A percentile compares a stretch with the other conserved stretches of the same genome.
Evolutionary conservation across 1,140 invertebrate genomes (phyloP).

Genomic region (Asobara japonica): DNA sequence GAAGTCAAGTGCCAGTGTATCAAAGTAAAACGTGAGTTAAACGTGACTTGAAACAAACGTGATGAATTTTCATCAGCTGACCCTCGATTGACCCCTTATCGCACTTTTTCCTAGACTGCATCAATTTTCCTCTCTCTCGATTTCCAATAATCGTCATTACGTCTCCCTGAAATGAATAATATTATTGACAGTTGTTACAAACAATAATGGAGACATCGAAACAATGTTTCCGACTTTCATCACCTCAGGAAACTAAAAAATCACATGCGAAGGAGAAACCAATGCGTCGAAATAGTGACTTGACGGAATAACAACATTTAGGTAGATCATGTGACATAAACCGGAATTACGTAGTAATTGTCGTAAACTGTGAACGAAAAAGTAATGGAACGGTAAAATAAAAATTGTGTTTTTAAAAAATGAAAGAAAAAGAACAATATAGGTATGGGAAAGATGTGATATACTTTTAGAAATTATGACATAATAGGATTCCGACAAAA

Average conservation of each 20-base stretch:
- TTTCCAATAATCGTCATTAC: not conserved
- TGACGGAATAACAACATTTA: not conserved
- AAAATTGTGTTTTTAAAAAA: too few relatives aligned
- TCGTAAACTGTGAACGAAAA: too few relatives aligned
- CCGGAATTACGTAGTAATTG: not conserved
- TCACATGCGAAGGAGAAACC: not conserved
- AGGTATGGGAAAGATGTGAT: too few relatives aligned
- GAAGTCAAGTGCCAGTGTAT: constrained; percentile 46
- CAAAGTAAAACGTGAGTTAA: constrained; percentile 60
- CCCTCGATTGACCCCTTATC: not conserved
- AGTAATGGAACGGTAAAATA: too few relatives aligned
- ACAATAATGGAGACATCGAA: not conserved
- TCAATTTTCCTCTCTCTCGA: not conserved
- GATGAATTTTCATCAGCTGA: constrained; percentile 12
- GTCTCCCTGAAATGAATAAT: not conserved
- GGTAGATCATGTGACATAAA: not conserved
- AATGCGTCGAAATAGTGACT: not conserved
- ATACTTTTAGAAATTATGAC: too few relatives aligned
- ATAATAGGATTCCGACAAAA: too few relatives aligned
- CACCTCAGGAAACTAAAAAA: not conserved
- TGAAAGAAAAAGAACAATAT: too few relatives aligned
- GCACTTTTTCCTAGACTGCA: not conserved
- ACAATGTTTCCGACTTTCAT: not conserved
- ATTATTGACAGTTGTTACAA: not conserved
- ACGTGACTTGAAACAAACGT: constrained; percentile 51